Base-by-base conservation (phyloP, 2,888 invertebrate genomes). In the Eudemis profundana region DNA sequence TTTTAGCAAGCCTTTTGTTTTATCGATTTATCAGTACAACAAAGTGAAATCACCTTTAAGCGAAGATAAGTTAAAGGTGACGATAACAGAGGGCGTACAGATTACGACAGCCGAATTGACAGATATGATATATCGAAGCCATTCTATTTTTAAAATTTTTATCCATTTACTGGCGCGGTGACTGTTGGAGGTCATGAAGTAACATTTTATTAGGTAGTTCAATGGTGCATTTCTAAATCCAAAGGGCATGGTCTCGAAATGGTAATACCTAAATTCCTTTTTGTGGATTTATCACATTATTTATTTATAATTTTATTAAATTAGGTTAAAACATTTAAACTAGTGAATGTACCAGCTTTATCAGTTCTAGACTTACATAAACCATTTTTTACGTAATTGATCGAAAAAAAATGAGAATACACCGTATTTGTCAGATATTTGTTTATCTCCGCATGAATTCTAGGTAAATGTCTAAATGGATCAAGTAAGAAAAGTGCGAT, bases 1-100 rank as follows among this genome's bases (percentile, higher is more conserved):
- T 40, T 7, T 5, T 7, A 5, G 40, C 1, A 42, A 17, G 10
- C 10, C 29, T 27, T 50, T 15, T 12, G 12, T 36, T 40, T 27
- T 17, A 27, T 40, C 21, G n/a, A 44, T 5, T 50, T 40, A 54
- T 40, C 14, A 38, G 23, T 21, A 56, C 8, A 44, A 29, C 12
- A 10, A 27, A 12, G 2, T 17, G 73, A 77, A 73, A 74, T 74
- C 74, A 79, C 78, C 76, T 81, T 75, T 77, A 67, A 65, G 69
- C 72, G 63, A 78, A 78, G 72, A 75, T 75, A 74, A 73, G 76
- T 76, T 75, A 79, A 81, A 82, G 80, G 80, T 83, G 76, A 77
- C 63, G 78, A 80, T 82, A 77, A 69, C 60, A 70, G 61, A 70
- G 71, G 75, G 73, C 73, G 71, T 49, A n/a, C 59, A 73, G 76